Conservation (phyloP, 2,888 invertebrate species). For the Drosophila neutralis region DNA sequence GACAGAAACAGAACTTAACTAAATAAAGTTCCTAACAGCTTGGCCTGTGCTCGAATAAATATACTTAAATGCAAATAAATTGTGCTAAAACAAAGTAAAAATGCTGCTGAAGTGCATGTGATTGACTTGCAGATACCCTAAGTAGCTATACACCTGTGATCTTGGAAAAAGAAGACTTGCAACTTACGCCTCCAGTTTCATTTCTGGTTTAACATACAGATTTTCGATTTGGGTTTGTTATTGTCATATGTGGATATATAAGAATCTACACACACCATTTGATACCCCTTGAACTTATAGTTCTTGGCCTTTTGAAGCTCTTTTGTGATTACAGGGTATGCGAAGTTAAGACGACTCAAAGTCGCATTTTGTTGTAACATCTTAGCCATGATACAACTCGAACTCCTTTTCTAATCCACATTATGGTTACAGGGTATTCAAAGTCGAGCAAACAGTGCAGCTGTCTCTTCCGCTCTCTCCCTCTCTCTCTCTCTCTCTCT, state of each 20-base stretch:
- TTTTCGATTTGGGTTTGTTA: background rate
- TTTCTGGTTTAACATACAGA: background rate
- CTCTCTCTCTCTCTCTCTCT: background rate
- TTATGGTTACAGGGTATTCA: conserved; percentile 9
- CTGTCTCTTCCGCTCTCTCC: conserved; percentile 16
- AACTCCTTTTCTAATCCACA: rapidly evolving
- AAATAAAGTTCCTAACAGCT: conserved; percentile 51
- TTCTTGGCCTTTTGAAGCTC: background rate
- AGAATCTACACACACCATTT: background rate
- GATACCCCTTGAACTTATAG: background rate
- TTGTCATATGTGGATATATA: background rate
- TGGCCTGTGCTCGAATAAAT: conserved; percentile 40
- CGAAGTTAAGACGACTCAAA: background rate
- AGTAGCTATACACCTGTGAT: background rate
- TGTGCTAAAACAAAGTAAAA: conserved; percentile 44
- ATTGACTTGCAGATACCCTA: conserved; percentile 6
- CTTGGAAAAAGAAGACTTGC: background rate
- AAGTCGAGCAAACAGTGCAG: conserved; percentile 47
- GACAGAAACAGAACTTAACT: conserved; percentile 55
- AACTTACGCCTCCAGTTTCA: background rate
- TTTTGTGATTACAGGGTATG: background rate
- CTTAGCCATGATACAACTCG: background rate
- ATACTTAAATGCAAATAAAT: conserved; percentile 53
- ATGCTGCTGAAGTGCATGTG: background rate
- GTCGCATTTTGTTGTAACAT: background rate